A percentile compares a stretch with the other conserved stretches of the same genome.
Evolutionary conservation across 2,888 invertebrate species (phyloP).

Genomic region (Phortica okadai): DNA sequence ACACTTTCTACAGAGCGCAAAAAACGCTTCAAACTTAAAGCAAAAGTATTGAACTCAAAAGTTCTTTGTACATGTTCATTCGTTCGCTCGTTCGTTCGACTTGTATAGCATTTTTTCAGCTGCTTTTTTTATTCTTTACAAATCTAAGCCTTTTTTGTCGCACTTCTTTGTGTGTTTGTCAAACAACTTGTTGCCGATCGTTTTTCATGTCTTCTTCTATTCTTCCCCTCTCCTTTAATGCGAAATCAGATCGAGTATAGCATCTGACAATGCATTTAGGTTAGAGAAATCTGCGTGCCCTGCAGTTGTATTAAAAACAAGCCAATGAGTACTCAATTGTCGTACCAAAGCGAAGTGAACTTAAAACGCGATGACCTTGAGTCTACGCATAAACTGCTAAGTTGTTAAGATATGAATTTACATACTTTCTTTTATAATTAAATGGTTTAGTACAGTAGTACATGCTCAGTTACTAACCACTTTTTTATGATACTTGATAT

Average conservation of each 20-base stretch:
- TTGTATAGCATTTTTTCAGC: slow-evolving; percentile 39
- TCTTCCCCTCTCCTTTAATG: slow-evolving; percentile 9
- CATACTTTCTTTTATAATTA: too few species aligned
- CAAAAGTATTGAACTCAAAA: slow-evolving; percentile 63
- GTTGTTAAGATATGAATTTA: too few species aligned
- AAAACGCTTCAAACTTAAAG: slow-evolving; percentile 42
- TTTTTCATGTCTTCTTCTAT: background rate
- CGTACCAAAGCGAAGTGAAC: too few species aligned
- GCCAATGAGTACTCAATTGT: too few species aligned
- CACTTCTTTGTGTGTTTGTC: background rate
- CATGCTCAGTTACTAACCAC: too few species aligned
- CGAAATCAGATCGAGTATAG: slow-evolving; percentile 43
- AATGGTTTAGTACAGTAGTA: too few species aligned
- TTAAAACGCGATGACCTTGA: too few species aligned
- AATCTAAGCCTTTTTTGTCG: background rate
- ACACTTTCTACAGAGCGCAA: slow-evolving; percentile 54
- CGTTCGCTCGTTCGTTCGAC: background rate
- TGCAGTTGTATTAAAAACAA: background rate
- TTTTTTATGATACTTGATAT: too few species aligned
- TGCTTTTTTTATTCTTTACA: slow-evolving; percentile 27
- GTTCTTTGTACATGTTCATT: background rate
- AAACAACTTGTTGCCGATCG: slow-evolving; percentile 10
- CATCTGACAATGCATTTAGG: slow-evolving; percentile 55
- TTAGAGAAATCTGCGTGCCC: slow-evolving; percentile 61
- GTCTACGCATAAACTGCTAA: too few species aligned